Percentiles rank a stretch among this genome's conserved stretches.
phyloP scores from a whole-genome alignment of 2,797 vertebrate species.

The Diplodus sargus region DNA sequence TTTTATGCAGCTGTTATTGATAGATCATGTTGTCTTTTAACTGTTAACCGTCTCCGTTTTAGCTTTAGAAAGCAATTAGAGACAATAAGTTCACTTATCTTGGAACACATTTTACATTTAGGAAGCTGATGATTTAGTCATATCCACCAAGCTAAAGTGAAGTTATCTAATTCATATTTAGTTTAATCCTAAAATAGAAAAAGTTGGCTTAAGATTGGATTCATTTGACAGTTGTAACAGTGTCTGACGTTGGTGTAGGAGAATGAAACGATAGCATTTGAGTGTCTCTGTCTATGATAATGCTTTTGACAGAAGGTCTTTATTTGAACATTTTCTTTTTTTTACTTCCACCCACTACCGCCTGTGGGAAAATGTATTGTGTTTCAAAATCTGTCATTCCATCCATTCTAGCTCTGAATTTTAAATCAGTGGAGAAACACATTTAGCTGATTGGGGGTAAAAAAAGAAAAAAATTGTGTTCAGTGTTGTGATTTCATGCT shows the following conservation, averaged over 20 bases:
- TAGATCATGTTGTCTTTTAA: no score
- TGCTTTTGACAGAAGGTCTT: not conserved
- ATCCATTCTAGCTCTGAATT: constrained; percentile 23
- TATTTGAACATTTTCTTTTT: not conserved
- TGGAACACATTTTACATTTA: not conserved
- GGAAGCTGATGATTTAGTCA: constrained; percentile 11
- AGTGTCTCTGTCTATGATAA: constrained; percentile 34
- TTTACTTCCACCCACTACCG: constrained; percentile 33
- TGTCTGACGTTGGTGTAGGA: constrained; percentile 17
- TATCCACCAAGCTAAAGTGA: not conserved
- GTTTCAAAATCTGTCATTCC: constrained; percentile 1
- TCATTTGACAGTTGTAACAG: constrained; percentile 31
- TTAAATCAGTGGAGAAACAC: constrained; percentile 21
- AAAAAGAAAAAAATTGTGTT: not conserved
- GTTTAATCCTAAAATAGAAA: not conserved
- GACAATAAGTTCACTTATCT: not conserved
- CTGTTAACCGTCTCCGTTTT: constrained; percentile 14
- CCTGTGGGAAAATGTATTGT: constrained; percentile 40
- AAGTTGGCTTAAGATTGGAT: constrained; percentile 17
- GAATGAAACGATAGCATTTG: constrained; percentile 16
- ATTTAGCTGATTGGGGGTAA: not conserved
- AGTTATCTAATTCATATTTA: not conserved
- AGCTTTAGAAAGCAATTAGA: constrained; percentile 15
- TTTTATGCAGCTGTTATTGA: not conserved
- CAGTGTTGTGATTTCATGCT: not conserved